Evolutionary conservation across 2,797 vertebrate species (phyloP), one percentile per base, ranked within the genome.

Genomic region (Decapterus maruadsi): DNA sequence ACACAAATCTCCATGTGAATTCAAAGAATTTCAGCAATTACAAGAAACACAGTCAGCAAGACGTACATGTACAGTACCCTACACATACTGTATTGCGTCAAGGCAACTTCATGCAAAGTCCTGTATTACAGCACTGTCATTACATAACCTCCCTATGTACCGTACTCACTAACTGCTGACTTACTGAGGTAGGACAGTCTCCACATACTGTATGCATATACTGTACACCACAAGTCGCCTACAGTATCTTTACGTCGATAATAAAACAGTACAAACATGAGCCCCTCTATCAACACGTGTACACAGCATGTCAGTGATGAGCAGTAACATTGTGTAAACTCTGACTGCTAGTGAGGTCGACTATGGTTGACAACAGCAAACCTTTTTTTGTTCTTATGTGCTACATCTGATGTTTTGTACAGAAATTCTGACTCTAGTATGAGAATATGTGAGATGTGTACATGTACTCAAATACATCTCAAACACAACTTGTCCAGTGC

Each of bases 41-140:
- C 55, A 72, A 55, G 72, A 83, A 90, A 89, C 22, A 9, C 0
- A 48, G 46, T 68, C n/a, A 45, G 53, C 45, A 53, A 16, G 11
- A 26, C 38, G 38, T 40, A 40, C 12, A 10, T 34, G 29, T 26
- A 60, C 42, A 68, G 55, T n/a, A 34, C 12, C 40, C 17, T 50
- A 54, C 38, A 69, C 56, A 53, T 26, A 26, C 26, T 26, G 26
- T 26, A 60, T 89, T 88, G 72, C 80, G 83, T 79, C 68, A 85
- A 54, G 29, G 48, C 65, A 45, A 51, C 77, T 57, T 78, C 71
- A 78, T 75, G 64, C 31, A 19, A 78, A 84, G 71, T 86, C 82
- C 82, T 73, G 34, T 57, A 20, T 90, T 90, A 77, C 83, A 79
- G 81, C 77, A 87, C 36, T 9, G 55, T 11, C 22, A 45, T 90